phyloP scores from a whole-genome alignment of 1,140 invertebrate genomes.

The Triops cancriformis region DNA sequence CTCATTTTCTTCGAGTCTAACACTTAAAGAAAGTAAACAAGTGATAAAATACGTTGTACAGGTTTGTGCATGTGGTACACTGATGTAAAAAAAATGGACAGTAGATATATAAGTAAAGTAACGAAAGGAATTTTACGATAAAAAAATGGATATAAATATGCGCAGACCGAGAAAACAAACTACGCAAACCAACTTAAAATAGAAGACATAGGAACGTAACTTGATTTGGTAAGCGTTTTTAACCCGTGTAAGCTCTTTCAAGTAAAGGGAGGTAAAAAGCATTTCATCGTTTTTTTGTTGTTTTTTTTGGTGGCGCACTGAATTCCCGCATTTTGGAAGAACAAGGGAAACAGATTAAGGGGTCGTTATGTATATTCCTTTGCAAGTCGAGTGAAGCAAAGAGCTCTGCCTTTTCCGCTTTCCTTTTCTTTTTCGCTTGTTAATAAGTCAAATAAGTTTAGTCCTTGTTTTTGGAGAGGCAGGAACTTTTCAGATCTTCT shows the following conservation, averaged over 20 bases:
- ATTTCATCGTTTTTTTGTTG: not conserved
- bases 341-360: not conserved
- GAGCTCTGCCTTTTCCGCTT: not conserved
- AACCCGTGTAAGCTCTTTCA: not conserved
- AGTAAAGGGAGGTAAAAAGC: not conserved
- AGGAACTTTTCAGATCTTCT: not conserved
- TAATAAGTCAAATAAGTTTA: conserved; percentile 7
- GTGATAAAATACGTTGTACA: too few relatives aligned
- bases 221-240: not conserved
- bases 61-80: too few relatives aligned
- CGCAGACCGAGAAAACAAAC: too few relatives aligned
- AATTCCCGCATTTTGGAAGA: not conserved
- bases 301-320: too few relatives aligned
- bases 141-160: too few relatives aligned
- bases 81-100: too few relatives aligned
- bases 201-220: not conserved
- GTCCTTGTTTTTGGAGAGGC: not conserved
- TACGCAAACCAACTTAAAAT: too few relatives aligned
- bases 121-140: too few relatives aligned
- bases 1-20: too few relatives aligned
- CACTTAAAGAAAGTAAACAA: too few relatives aligned
- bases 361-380: not conserved
- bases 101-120: too few relatives aligned
- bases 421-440: not conserved
- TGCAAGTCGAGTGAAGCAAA: not conserved